These are phyloP conservation scores for Aptenodytes patagonicus DNA, from an alignment of 2,113 vertebrate genomes.

Conservation along the genomic window DNA sequence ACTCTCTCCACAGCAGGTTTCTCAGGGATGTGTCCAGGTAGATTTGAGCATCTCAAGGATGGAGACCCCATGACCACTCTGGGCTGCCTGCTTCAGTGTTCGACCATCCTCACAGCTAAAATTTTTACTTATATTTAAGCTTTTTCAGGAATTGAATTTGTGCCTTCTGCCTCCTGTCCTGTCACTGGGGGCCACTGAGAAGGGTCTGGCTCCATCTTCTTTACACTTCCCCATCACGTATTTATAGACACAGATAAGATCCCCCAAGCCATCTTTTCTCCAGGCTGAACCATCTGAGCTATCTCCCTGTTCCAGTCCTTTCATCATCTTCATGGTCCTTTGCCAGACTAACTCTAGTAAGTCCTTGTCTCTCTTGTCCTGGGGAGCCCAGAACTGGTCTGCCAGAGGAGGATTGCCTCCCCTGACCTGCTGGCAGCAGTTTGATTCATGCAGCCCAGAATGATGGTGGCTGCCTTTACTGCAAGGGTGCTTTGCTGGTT, in stretches of 20 bases:
- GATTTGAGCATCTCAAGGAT: not conserved
- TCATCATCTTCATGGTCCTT: not conserved
- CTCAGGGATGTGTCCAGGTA: accelerated
- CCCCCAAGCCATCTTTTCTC: not conserved
- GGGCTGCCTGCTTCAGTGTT: not conserved
- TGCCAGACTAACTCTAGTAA: not conserved
- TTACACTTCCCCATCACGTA: not conserved
- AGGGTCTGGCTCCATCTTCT: not conserved
- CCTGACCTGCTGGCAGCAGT: not conserved
- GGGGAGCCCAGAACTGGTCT: not conserved
- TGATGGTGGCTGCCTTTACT: not conserved
- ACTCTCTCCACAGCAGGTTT: no score
- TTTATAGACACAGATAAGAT: not conserved
- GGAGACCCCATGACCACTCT: not conserved
- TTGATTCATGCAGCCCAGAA: not conserved
- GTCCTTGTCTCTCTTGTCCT: not conserved
- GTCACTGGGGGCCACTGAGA: not conserved
- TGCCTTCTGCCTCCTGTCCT: not conserved
- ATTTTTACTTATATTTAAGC: not conserved
- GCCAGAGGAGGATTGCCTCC: no score
- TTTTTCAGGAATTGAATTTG: not conserved
- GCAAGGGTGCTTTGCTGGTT: not conserved
- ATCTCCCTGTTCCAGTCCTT: not conserved
- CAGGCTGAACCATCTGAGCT: not conserved
- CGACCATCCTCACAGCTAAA: not conserved